Percentiles rank a stretch among this genome's conserved stretches.
These are phyloP conservation scores for Threskiornis aethiopicus DNA, from an alignment of 2,797 vertebrate species.

Conservation along the genomic window DNA sequence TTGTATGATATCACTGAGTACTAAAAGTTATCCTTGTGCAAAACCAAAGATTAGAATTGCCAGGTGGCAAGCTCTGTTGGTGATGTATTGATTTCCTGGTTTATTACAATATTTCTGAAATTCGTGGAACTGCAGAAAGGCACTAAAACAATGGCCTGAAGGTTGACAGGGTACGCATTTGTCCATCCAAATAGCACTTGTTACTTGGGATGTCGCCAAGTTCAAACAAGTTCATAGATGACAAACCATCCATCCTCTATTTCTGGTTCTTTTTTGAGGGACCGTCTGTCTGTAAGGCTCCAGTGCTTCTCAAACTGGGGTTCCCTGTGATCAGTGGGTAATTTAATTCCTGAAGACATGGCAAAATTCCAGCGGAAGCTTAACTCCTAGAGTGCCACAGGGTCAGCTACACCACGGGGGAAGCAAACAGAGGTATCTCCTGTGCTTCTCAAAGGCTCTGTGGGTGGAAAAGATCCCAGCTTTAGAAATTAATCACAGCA, in stretches of 20 bases:
- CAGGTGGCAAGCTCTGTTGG: background rate
- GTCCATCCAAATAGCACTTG: background rate
- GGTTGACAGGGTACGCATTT: background rate
- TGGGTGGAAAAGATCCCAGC: background rate
- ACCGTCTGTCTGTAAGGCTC: background rate
- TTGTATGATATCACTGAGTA: background rate
- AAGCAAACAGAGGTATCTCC: background rate
- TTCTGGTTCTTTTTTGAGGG: background rate
- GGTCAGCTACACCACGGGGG: background rate
- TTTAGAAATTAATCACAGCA: background rate
- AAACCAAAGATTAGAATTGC: background rate
- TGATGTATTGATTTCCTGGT: background rate
- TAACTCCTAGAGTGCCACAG: background rate
- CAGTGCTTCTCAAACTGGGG: background rate
- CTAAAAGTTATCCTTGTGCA: background rate
- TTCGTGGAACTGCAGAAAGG: background rate
- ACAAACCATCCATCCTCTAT: background rate
- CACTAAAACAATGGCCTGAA: background rate
- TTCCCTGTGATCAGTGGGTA: background rate
- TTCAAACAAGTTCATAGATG: background rate
- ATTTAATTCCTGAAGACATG: background rate
- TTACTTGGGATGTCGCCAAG: background rate
- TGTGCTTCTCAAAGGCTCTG: background rate
- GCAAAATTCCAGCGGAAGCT: background rate
- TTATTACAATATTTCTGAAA: background rate